phyloP scores from a whole-genome alignment of 2,797 vertebrate species.

The Sitta carolinensis region DNA sequence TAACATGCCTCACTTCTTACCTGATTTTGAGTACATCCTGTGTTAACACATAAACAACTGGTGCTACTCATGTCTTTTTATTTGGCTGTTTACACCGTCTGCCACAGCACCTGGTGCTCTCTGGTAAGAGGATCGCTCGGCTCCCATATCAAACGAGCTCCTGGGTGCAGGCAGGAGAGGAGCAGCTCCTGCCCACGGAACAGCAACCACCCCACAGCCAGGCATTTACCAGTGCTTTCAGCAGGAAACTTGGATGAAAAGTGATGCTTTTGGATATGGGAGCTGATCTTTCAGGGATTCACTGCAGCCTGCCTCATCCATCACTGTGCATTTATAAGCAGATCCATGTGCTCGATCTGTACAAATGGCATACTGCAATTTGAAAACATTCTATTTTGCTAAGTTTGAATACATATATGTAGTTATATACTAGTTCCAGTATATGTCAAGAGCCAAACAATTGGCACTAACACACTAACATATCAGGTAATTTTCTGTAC shows the following conservation, averaged over 20 bases:
- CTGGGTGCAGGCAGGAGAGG: neutral
- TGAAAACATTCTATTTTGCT: neutral
- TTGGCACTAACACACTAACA: neutral
- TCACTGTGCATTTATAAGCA: neutral
- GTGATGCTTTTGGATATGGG: neutral
- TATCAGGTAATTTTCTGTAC: neutral
- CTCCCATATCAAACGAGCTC: neutral
- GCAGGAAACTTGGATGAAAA: neutral
- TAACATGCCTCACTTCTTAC: constrained; percentile 48
- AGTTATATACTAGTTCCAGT: neutral
- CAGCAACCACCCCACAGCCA: neutral
- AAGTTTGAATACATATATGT: neutral
- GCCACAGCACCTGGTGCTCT: constrained; percentile 20
- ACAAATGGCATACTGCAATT: fast-evolving
- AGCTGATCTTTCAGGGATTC: neutral
- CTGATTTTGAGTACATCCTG: constrained; percentile 57
- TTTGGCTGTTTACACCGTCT: neutral
- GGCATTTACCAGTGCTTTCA: neutral
- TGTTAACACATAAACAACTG: constrained; percentile 49
- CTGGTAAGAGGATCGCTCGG: neutral
- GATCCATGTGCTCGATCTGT: neutral
- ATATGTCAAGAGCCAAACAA: neutral
- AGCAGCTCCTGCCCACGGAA: neutral
- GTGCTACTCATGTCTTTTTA: neutral
- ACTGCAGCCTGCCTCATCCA: neutral